Evolutionary conservation across 35 echinoderm and acorn worm species (phyloP), one percentile per base, ranked within the genome.

Genomic region (Patiria miniata): DNA sequence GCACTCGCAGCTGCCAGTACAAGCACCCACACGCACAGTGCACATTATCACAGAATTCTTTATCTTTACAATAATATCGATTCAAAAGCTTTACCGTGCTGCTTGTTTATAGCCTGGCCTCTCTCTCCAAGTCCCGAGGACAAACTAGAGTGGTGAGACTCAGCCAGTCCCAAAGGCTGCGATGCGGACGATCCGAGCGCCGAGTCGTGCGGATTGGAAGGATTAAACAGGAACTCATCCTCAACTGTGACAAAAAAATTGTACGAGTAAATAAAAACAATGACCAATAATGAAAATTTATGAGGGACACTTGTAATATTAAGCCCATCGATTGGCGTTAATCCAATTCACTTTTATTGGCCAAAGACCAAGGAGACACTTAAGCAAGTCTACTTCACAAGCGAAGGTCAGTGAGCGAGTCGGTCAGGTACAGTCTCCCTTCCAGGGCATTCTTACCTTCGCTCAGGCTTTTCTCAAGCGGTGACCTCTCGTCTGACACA

Each of bases 381-480:
- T n/a, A n/a, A n/a, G n/a, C n/a, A n/a, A n/a, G n/a, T n/a, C n/a
- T n/a, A n/a, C n/a, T n/a, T n/a, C n/a, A n/a, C n/a, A n/a, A n/a
- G n/a, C n/a, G n/a, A n/a, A n/a, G n/a, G n/a, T n/a, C n/a, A n/a
- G n/a, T n/a, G n/a, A n/a, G n/a, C n/a, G n/a, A n/a, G n/a, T n/a
- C n/a, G n/a, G n/a, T n/a, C n/a, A n/a, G n/a, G n/a, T n/a, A n/a
- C n/a, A n/a, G n/a, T n/a, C n/a, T n/a, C n/a, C n/a, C n/a, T n/a
- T n/a, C n/a, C n/a, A n/a, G n/a, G n/a, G n/a, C n/a, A n/a, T n/a
- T 69, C 83, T 83, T 68, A 99, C 96, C 96, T 92, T 94, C 96
- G 86, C 89, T 94, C 38, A 90, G 38, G 53, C 81, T 94, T 37
- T 95, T 94, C 37, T 99, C 96, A 17, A 89, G 37, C 30, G 78